Evolutionary conservation across 2,797 vertebrate species (phyloP), one percentile per base, ranked within the genome.

Genomic region (Salmo trutta): DNA sequence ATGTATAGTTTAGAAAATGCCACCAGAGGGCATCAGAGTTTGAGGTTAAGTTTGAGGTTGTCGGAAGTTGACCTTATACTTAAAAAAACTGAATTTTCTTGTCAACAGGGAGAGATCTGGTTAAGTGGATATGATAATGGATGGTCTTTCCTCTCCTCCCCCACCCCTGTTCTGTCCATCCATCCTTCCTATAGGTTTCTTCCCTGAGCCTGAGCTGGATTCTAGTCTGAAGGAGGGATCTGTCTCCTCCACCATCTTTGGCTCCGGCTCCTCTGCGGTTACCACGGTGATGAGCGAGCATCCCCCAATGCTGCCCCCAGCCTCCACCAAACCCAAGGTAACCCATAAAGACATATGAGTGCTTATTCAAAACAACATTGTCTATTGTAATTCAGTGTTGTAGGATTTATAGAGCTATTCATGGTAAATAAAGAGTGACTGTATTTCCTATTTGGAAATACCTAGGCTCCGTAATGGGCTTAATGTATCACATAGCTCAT

Each of bases 281-380:
- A 91, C 93, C 76, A 93, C 90, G 27, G 94, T 88, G 86, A 96
- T 91, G 83, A 95, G 94, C 0, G 95, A 97, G 86, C 96, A 96
- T 86, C 94, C 95, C 85, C 93, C 94, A 79, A 93, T 94, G 65
- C 88, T 94, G 82, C 92, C 95, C 36, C 93, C 94, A 62, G 94
- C 95, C 21, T 95, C 96, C 74, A 94, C 95, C 79, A 93, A 93
- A 85, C 91, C 95, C 77, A 95, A 97, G 97, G 97, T 98, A 96
- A 91, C 87, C 81, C 84, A 65, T 65, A 59, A 36, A 77, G 79
- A 77, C 82, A 77, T 66, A 41, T 5, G n/a, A 79, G 80, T 36
- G 78, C 87, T 89, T 83, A 86, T 90, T 90, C 15, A 56, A 87
- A 82, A 36, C 87, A 84, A 78, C 84, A 76, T 75, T 69, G 73